Conservation (phyloP, 2,113 vertebrate genomes). For the Tamias sibiricus region DNA sequence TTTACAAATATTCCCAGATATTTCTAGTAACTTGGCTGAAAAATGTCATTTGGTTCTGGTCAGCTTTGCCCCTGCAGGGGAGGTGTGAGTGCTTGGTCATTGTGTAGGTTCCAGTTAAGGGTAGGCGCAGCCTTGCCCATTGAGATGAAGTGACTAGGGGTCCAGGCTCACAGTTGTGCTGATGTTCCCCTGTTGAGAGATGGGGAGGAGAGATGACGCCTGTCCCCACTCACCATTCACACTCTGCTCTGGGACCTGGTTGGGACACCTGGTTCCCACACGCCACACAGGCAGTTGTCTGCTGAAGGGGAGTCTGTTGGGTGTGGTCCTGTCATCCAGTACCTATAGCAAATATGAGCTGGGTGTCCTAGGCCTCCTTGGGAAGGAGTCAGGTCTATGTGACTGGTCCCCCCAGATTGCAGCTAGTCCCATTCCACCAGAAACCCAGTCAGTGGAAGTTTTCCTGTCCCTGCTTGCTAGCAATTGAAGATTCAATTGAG, state of each 20-base stretch:
- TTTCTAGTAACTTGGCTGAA: conserved; percentile 31
- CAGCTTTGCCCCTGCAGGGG: neutral
- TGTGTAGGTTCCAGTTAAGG: neutral
- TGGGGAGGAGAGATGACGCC: too few species aligned
- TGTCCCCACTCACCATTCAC: neutral
- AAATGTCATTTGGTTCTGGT: neutral
- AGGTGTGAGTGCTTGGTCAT: neutral
- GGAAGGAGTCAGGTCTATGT: neutral
- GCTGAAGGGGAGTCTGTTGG: neutral
- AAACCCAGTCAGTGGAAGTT: neutral
- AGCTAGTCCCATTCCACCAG: neutral
- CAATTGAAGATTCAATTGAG: neutral
- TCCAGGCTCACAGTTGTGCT: neutral
- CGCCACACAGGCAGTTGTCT: neutral
- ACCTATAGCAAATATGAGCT: neutral
- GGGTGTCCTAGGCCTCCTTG: neutral
- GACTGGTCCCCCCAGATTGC: neutral
- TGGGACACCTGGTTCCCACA: neutral
- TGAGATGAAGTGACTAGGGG: neutral
- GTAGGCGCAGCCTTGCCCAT: neutral
- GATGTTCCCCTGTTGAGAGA: neutral
- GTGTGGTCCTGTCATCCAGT: neutral
- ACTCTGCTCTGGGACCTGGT: neutral
- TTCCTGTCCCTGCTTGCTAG: neutral
- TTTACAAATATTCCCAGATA: conserved; percentile 47